Base-by-base conservation (phyloP, 1,140 invertebrate genomes). In the Rhynchophorus ferrugineus region DNA sequence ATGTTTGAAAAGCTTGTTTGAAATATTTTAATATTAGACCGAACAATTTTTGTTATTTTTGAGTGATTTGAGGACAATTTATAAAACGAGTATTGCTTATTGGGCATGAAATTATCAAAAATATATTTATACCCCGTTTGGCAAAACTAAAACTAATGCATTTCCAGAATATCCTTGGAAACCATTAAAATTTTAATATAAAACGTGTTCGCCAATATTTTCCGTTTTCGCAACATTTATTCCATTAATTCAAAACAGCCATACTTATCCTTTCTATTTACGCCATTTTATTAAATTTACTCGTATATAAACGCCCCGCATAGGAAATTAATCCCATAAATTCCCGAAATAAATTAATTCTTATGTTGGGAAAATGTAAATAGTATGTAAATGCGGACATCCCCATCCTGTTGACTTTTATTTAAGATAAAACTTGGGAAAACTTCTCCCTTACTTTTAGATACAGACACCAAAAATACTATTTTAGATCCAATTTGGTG, bases 321-420 rank as follows among this genome's bases (percentile, higher is more conserved):
- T 47, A 54, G 51, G 51, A 54, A 54, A 54, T 54, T 54, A 54
- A 47, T 47, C 37, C 44, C 36, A 54, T 54, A 54, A 54, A 54
- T 54, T 54, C 44, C 17, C 24, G 18, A 46, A 47, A 54, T 54
- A 54, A 54, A 54, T 54, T 54, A 54, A 54, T 54, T 54, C 51
- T 29, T 47, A 44, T 47, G 44, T 54, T 36, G 19, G 42, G 51
- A 47, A 54, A 54, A 54, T 54, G 51, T 54, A 54, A 54, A 54
- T 54, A 54, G 44, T 54, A 54, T 54, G 51, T 47, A 54, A 54
- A 54, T 54, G 36, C 16, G 22, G 44, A 18, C 42, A 45, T 52
- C 37, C 50, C 41, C 50, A 33, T 54, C 44, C 51, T 54, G 34
- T 54, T 54, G 51, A 54, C 51, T 54, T 54, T 54, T 54, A 54